Conservation (phyloP, 2,113 vertebrate genomes). For the Heptranchias perlo region DNA sequence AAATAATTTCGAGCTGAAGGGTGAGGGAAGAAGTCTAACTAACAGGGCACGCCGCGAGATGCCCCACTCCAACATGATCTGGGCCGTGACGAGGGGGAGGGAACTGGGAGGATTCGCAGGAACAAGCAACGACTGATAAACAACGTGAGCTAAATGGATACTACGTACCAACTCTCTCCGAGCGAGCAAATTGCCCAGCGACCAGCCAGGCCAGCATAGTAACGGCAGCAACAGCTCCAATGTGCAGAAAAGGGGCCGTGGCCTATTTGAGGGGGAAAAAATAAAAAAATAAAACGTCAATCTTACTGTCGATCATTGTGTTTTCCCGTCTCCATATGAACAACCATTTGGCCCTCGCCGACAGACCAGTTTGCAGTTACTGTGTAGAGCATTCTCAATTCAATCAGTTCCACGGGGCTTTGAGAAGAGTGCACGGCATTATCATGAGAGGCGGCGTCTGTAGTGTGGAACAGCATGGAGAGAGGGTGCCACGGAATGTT, state of each 20-base stretch:
- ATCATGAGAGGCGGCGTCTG: no score
- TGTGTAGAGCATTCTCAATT: no score
- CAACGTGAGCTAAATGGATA: neutral
- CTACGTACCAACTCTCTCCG: slow-evolving; percentile 79
- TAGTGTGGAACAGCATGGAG: no score
- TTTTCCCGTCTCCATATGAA: neutral
- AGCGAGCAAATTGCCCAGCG: slow-evolving; percentile 78
- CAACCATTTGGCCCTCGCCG: neutral
- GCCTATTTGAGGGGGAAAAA: slow-evolving; percentile 58
- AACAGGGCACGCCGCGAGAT: neutral
- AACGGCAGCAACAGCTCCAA: slow-evolving; percentile 75
- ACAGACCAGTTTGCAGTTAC: no score
- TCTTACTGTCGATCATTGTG: neutral
- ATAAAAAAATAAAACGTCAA: neutral
- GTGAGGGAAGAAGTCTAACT: neutral
- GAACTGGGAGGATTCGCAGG: neutral
- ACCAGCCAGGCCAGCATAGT: slow-evolving; percentile 87
- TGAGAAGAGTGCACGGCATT: no score
- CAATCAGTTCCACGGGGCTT: no score
- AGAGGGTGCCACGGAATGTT: no score
- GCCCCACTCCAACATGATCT: neutral
- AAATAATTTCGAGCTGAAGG: neutral
- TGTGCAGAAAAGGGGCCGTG: slow-evolving; percentile 87
- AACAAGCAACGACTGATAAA: neutral
- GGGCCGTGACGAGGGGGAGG: no score